Conservation (phyloP, 2,113 vertebrate genomes). For the Colistium nudipinnis region DNA sequence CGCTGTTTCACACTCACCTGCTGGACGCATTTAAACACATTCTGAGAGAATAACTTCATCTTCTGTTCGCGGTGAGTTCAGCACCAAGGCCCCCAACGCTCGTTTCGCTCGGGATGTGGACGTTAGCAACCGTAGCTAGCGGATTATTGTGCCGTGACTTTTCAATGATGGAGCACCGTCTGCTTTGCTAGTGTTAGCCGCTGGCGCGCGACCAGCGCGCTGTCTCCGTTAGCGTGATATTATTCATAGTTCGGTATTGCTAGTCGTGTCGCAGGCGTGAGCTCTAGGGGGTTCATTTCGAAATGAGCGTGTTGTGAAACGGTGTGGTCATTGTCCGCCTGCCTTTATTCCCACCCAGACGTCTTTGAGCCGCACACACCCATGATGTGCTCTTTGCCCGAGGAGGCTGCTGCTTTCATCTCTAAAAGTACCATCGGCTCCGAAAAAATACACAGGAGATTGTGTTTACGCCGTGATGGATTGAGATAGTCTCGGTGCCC, state of each 20-base stretch:
- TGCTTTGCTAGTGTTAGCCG: conserved; percentile 65
- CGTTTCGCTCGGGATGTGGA: conserved; percentile 23
- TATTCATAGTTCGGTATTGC: too few species aligned
- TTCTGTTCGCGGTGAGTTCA: conserved; percentile 69
- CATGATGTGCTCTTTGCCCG: conserved; percentile 62
- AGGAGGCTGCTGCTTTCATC: conserved; percentile 40
- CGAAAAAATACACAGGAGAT: background rate
- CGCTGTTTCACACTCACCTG: conserved; percentile 10
- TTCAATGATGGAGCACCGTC: conserved; percentile 74
- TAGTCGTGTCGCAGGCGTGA: background rate
- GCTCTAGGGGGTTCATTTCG: background rate
- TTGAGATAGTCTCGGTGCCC: too few species aligned
- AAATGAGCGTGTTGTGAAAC: background rate
- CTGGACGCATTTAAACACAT: conserved; percentile 40
- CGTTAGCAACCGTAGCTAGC: conserved; percentile 70
- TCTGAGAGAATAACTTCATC: conserved; percentile 27
- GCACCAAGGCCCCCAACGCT: background rate
- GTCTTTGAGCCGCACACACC: conserved; percentile 73
- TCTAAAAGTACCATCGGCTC: conserved; percentile 14
- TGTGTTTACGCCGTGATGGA: rapidly evolving
- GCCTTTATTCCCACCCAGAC: conserved; percentile 63
- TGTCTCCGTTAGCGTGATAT: rapidly evolving
- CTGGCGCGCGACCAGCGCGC: conserved; percentile 12
- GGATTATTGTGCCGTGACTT: conserved; percentile 81
- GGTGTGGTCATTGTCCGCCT: conserved; percentile 60